These are phyloP conservation scores for Seira musarum DNA, from an alignment of 2,888 invertebrate species.

Conservation along the genomic window DNA sequence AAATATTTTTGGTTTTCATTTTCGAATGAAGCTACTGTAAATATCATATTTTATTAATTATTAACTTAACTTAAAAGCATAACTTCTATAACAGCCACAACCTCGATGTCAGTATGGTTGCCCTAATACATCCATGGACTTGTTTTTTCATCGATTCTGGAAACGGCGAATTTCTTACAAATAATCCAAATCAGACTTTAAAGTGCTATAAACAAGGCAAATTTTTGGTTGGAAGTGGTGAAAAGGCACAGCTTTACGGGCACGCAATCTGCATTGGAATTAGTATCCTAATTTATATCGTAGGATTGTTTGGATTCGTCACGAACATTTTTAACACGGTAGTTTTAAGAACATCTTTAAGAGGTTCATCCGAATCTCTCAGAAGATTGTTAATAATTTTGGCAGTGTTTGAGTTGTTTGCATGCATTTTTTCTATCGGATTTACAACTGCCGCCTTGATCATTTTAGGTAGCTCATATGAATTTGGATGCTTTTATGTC, in stretches of 20 bases:
- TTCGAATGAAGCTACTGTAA: no score
- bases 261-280: slow-evolving; percentile 11
- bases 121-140: slow-evolving; percentile 34
- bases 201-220: slow-evolving; percentile 25
- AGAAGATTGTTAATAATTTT: slow-evolving; percentile 33
- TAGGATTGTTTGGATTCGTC: slow-evolving; percentile 39
- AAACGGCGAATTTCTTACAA: slow-evolving; percentile 21
- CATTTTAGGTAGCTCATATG: not conserved
- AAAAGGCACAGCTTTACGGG: not conserved
- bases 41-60: no score
- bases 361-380: slow-evolving; percentile 32
- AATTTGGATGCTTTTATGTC: no score
- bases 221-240: slow-evolving; percentile 3
- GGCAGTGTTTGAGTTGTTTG: slow-evolving; percentile 37
- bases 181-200: slow-evolving; percentile 12
- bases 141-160: slow-evolving; percentile 44
- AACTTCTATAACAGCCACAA: not conserved
- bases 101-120: not conserved
- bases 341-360: slow-evolving; percentile 28
- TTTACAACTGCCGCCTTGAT: slow-evolving; percentile 13
- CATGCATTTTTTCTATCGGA: slow-evolving; percentile 27
- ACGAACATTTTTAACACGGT: slow-evolving; percentile 43
- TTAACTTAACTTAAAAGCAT: not conserved
- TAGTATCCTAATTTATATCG: slow-evolving; percentile 18
- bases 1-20: no score